These are phyloP conservation scores for Orthonychiurus folsomi DNA, from an alignment of 2,888 invertebrate species.

Conservation along the genomic window DNA sequence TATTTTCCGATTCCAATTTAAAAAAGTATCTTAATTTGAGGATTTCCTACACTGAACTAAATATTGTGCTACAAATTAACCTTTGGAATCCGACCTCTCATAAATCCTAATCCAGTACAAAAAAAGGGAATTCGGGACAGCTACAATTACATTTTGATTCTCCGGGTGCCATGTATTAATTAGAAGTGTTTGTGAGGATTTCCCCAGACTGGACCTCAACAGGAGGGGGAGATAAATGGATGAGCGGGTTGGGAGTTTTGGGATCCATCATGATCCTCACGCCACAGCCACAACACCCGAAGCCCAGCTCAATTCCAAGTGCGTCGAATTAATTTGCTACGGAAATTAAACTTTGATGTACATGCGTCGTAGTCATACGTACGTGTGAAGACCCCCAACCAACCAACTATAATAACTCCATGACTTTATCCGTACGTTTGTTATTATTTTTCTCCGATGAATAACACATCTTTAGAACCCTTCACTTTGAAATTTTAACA, in stretches of 20 bases:
- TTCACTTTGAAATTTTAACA: background rate
- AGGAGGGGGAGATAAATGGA: background rate
- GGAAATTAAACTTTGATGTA: constrained; percentile 21
- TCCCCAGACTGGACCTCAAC: constrained; percentile 14
- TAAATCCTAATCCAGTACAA: no score
- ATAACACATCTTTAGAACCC: background rate
- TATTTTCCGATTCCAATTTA: no score
- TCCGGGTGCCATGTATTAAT: no score
- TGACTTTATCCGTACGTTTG: background rate
- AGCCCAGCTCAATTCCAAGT: background rate
- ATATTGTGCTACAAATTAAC: no score
- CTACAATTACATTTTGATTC: no score
- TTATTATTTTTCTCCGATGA: background rate
- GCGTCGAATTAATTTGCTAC: constrained; percentile 22
- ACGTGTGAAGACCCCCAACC: constrained; percentile 1
- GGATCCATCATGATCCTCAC: background rate
- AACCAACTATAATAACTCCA: background rate
- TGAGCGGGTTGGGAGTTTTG: background rate
- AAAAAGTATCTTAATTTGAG: no score
- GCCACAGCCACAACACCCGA: background rate
- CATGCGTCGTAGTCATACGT: no score
- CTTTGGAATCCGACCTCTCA: no score
- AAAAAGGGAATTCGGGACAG: no score
- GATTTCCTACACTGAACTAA: no score
- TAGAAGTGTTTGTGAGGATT: no score